These are phyloP conservation scores for Cyprinella venusta DNA, from an alignment of 2,797 vertebrate genomes.

Conservation along the genomic window DNA sequence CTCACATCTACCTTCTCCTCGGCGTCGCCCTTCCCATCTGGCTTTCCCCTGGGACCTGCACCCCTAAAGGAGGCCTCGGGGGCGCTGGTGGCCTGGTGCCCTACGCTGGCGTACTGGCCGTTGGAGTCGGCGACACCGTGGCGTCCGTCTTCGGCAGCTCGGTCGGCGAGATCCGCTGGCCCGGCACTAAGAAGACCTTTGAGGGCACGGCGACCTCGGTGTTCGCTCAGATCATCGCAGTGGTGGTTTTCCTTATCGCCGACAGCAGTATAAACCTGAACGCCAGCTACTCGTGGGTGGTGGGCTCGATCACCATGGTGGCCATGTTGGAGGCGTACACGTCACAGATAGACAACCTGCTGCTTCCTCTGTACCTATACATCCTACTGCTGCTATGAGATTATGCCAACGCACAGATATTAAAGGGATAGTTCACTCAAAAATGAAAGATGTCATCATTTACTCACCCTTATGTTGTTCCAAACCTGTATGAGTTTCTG, in stretches of 20 bases:
- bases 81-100: slow-evolving; percentile 88
- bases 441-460: not conserved
- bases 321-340: slow-evolving; percentile 95
- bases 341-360: slow-evolving; percentile 94
- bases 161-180: slow-evolving; percentile 94
- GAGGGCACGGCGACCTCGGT: slow-evolving; percentile 94
- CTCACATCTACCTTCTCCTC: slow-evolving; percentile 93
- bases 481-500: not conserved
- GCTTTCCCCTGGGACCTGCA: slow-evolving; percentile 89
- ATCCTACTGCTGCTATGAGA: slow-evolving; percentile 89
- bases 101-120: slow-evolving; percentile 91
- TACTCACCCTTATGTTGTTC: not conserved
- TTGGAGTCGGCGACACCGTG: slow-evolving; percentile 92
- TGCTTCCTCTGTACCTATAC: slow-evolving; percentile 95
- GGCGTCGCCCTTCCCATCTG: slow-evolving; percentile 95
- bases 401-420: slow-evolving; percentile 1
- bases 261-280: slow-evolving; percentile 90
- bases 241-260: slow-evolving; percentile 93
- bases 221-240: slow-evolving; percentile 95
- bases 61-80: slow-evolving; percentile 81
- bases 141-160: slow-evolving; percentile 93
- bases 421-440: not conserved
- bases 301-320: slow-evolving; percentile 90
- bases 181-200: slow-evolving; percentile 95
- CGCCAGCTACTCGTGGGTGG: slow-evolving; percentile 91